Conservation (phyloP, 2,888 invertebrate genomes). For the Pheosia gnoma region DNA sequence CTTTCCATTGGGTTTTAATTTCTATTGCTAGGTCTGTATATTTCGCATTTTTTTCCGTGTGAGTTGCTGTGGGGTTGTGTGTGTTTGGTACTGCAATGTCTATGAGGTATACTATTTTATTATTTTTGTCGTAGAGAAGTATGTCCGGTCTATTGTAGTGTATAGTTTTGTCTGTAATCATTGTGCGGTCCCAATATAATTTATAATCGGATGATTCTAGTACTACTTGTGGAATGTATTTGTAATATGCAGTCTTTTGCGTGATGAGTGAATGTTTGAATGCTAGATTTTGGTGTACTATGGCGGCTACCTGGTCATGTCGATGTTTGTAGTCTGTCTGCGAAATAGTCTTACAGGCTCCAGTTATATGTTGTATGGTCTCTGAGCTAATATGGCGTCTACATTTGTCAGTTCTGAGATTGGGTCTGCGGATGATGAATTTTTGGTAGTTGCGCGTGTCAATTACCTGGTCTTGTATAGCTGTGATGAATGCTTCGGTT, state of each 20-base stretch:
- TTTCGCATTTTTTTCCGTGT: conserved; percentile 7
- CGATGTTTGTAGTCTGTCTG: conserved; percentile 10
- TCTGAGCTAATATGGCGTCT: not conserved
- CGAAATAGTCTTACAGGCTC: not conserved
- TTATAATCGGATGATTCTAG: conserved; percentile 4
- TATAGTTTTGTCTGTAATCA: conserved; percentile 8
- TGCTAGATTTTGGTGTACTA: not conserved
- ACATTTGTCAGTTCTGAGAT: not conserved
- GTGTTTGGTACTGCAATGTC: conserved; percentile 2
- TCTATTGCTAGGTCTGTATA: conserved; percentile 6
- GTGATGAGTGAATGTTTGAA: conserved; percentile 3
- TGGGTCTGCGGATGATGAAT: not conserved
- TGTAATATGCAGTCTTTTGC: conserved; percentile 7
- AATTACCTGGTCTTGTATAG: conserved; percentile 9
- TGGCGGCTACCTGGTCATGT: not conserved
- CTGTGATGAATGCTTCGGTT: no score
- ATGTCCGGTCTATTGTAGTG: conserved; percentile 12
- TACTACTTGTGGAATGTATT: conserved; percentile 6
- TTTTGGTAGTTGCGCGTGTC: not conserved
- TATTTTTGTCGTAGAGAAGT: conserved; percentile 6
- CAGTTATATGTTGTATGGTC: conserved; percentile 6
- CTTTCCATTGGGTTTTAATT: conserved; percentile 3
- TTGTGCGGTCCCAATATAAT: conserved; percentile 12
- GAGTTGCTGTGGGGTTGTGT: conserved; percentile 6
- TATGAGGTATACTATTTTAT: conserved; percentile 6